A percentile compares a stretch with the other conserved stretches of the same genome.
Evolutionary conservation across 2,113 vertebrate species (phyloP).

Genomic region (Protomyctophum bolini): DNA sequence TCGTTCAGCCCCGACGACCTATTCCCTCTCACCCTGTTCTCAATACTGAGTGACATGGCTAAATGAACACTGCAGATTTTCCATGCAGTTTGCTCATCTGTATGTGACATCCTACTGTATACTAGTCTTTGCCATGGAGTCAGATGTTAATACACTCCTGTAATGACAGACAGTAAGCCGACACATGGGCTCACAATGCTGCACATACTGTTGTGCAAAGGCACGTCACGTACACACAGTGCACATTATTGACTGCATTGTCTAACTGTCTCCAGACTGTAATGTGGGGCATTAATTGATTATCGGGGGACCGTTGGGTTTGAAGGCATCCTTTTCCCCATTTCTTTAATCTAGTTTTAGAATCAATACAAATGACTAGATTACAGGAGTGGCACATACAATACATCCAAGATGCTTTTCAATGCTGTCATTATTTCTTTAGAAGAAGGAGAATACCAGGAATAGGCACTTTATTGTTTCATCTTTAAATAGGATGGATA

Average conservation of each 20-base stretch:
- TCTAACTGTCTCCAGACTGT: background rate
- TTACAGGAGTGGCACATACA: background rate
- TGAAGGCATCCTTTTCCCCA: constrained; percentile 12
- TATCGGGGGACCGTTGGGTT: constrained; percentile 17
- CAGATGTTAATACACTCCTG: constrained; percentile 4
- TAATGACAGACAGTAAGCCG: constrained; percentile 27
- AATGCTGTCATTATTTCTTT: background rate
- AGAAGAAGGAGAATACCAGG: too few species aligned
- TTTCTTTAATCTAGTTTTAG: background rate
- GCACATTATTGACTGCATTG: constrained; percentile 3
- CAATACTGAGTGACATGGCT: too few species aligned
- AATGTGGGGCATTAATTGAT: constrained; percentile 13
- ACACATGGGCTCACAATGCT: background rate
- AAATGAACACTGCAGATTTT: too few species aligned
- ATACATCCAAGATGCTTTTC: background rate
- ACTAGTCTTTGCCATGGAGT: background rate
- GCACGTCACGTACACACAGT: background rate
- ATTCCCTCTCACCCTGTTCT: too few species aligned
- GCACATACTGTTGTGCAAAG: background rate
- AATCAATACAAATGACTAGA: background rate
- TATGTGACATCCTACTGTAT: background rate
- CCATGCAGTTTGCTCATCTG: background rate
- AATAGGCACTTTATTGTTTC: too few species aligned
- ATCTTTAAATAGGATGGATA: too few species aligned
- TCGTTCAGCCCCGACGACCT: too few species aligned